Evolutionary conservation across 2,888 invertebrate species (phyloP), one percentile per base, ranked within the genome.

Genomic region (Drosophila maculinotata): DNA sequence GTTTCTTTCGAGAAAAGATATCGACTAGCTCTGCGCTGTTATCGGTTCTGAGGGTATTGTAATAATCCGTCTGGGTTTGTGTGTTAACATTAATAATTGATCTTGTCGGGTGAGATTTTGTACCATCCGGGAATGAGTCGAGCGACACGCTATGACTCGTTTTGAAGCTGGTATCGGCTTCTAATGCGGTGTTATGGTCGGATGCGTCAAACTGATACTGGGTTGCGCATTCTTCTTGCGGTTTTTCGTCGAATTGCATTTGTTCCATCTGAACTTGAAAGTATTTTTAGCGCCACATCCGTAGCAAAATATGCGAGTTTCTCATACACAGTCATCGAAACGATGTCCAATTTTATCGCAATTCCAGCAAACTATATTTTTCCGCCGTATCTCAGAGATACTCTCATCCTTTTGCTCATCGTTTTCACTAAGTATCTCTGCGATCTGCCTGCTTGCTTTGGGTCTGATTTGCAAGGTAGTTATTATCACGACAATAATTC

Each of bases 241-340:
- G 41, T 58, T 38, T 58, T 10, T 33, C 45, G 31, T 38, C 9
- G 52, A 25, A 25, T 58, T 41, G 5, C 28, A 45, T 30, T 25
- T 38, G 7, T 3, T 10, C 8, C 41, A 52, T 15, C 6, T 17
- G 1, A 36, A 31, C 20, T 64, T 58, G 2, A 30, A 42, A 1
- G 25, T 35, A 14, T 58, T 23, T 5, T 51, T 54, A 3, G 56
- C 48, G 2, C 58, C 58, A 42, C 52, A 52, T 2, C 52, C 52
- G 12, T 52, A 64, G 33, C 52, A 64, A 17, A 56, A 62, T 4
- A 57, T 14, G 12, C 6, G 17, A 3, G 25, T 15, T 4, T 9
- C n/a, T 17, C 25, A 45, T 8, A 52, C 4, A 3, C 60, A 54
- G 14, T 33, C 38, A 10, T 57, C 44, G 20, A 57, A 63, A 26